Evolutionary conservation across 2,797 vertebrate genomes (phyloP).

Genomic region (Oreonectes daqikongensis): DNA sequence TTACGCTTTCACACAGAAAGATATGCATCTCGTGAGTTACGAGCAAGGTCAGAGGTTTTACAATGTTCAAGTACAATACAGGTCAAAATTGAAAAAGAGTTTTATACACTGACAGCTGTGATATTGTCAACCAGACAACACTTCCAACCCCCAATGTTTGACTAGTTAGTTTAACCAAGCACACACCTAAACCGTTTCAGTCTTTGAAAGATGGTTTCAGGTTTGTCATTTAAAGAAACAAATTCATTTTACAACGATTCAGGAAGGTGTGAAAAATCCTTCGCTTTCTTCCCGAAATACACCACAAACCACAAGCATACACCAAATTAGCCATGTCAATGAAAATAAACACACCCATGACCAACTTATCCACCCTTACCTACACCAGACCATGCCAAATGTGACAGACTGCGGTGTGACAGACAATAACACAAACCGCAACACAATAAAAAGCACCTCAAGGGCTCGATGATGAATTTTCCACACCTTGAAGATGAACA

Average conservation of each 20-base stretch:
- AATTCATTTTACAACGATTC: background rate
- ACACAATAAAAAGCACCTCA: background rate
- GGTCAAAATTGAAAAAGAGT: background rate
- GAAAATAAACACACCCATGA: background rate
- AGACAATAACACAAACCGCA: background rate
- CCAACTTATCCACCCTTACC: background rate
- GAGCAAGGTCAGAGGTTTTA: constrained; percentile 16
- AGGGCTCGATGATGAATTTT: constrained; percentile 1
- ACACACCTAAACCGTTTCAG: background rate
- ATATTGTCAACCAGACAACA: background rate
- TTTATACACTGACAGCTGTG: background rate
- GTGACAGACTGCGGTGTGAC: background rate
- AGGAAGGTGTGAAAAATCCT: background rate
- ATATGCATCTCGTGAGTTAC: background rate
- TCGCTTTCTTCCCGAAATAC: background rate
- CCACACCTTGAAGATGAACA: background rate
- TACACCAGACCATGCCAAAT: background rate
- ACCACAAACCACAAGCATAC: background rate
- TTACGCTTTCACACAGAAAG: background rate
- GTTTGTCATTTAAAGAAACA: background rate
- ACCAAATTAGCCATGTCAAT: background rate
- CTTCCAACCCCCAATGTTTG: background rate
- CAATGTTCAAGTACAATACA: background rate
- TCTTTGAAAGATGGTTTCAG: background rate
- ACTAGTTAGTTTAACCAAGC: background rate